Base-by-base conservation (phyloP, 2,113 vertebrate genomes). In the Forbesichthys agassizii region DNA sequence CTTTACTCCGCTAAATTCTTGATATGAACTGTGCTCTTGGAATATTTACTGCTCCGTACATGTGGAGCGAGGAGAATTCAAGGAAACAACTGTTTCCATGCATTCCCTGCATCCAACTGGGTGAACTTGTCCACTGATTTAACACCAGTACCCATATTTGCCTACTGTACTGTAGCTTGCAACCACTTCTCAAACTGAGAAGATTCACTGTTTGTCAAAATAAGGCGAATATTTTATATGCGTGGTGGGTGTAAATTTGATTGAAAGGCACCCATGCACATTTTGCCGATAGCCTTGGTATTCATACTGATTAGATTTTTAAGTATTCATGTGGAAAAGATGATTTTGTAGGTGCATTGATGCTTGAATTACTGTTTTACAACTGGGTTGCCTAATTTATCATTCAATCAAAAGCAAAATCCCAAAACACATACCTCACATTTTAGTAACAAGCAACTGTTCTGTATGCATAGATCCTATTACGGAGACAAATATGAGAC, bases 41-140 rank as follows among this genome's bases (percentile, higher is more conserved):
- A 76, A 64, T 7, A 69, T 33, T 71, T 73, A 60, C 13, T 64
- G 71, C 71, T 75, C 42, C 51, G 49, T 49, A 8, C n/a, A 33
- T 71, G 11, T 61, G 57, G 48, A 60, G 20, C 2, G 68, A 68
- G 60, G 42, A 79, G 70, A 79, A 82, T 84, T 74, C 57, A 59
- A 88, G 86, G 90, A 91, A 91, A 74, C 84, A 75, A 87, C 82
- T 75, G 86, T 77, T 89, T 92, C 89, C 88, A 89, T 84, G 9
- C 66, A 64, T 33, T 51, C 18, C 61, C 14, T 0, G 58, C 62
- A 20, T 62, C 62, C n/a, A 49, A 3, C 33, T 61, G 71, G 57
- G 63, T 63, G 48, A 61, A 71, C 48, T 51, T 52, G 16, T 60
- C 33, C 36, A 51, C 11, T 65, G 79, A 77, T 65, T 65, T 71